Conservation (phyloP, 2,113 vertebrate species). For the Sarotherodon lohbergeri region DNA sequence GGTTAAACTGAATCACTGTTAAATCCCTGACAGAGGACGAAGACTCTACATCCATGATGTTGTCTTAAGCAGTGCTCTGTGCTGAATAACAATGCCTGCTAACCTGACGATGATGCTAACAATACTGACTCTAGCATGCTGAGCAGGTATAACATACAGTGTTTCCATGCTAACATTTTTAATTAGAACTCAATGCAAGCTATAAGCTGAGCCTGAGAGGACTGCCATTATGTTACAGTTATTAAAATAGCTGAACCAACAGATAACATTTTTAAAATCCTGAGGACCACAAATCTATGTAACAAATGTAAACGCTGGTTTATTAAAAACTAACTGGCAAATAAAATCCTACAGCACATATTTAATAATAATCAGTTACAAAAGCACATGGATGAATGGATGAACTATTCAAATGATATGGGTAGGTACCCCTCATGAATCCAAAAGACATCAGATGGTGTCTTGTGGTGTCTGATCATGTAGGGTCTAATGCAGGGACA, state of each 20-base stretch:
- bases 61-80: background rate
- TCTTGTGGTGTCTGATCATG: background rate
- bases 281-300: background rate
- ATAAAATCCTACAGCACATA: background rate
- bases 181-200: background rate
- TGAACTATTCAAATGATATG: background rate
- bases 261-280: background rate
- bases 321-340: background rate
- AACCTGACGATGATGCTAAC: background rate
- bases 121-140: background rate
- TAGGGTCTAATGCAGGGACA: background rate
- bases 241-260: background rate
- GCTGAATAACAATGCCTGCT: background rate
- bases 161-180: background rate
- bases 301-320: background rate
- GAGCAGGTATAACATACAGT: background rate
- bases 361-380: background rate
- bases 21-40: background rate
- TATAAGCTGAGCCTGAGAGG: background rate
- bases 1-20: background rate
- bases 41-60: background rate
- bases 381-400: background rate
- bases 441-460: background rate
- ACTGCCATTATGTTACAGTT: background rate
- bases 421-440: background rate